Conservation (phyloP, 2,113 vertebrate species). For the Aptenodytes patagonicus region DNA sequence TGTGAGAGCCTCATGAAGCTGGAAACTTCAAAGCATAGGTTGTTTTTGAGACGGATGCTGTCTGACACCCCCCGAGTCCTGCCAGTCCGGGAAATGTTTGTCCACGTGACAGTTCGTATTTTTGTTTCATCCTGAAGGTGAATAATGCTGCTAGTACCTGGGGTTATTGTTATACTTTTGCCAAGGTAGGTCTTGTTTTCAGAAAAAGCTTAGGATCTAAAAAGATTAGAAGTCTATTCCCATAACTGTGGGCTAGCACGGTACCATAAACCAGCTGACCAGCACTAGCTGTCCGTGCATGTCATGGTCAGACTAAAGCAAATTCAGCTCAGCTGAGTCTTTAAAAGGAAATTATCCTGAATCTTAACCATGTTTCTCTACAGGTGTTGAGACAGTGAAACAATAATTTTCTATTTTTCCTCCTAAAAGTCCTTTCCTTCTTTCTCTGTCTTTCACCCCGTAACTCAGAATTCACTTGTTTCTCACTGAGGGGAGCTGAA, state of each 20-base stretch:
- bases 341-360: neutral
- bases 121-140: neutral
- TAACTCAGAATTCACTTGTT: neutral
- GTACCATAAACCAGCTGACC: neutral
- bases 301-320: neutral
- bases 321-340: neutral
- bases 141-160: neutral
- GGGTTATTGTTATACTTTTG: neutral
- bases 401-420: neutral
- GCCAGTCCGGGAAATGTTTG: neutral
- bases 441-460: neutral
- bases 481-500: neutral
- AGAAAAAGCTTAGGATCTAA: neutral
- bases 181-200: neutral
- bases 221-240: neutral
- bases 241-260: neutral
- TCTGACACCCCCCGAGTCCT: slow-evolving; percentile 9
- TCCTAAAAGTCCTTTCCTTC: neutral
- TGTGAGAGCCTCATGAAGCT: neutral
- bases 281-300: accelerated
- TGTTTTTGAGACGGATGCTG: slow-evolving; percentile 23
- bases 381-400: neutral
- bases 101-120: neutral
- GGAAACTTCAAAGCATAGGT: neutral
- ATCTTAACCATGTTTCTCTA: neutral